These are phyloP conservation scores for Lamprotornis superbus DNA, from an alignment of 2,113 vertebrate genomes.

Conservation along the genomic window DNA sequence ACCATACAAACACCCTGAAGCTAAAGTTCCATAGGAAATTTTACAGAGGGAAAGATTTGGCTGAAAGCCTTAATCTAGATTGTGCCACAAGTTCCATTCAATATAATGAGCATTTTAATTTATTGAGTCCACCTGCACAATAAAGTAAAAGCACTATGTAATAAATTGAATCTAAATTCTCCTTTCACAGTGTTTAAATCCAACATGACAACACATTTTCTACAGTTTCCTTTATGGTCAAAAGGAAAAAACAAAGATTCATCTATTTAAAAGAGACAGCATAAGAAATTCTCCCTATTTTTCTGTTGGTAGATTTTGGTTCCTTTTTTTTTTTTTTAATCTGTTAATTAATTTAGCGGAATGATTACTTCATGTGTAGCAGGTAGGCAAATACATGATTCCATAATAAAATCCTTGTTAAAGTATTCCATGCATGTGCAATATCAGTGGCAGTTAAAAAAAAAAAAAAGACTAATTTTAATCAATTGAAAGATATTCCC, in stretches of 20 bases:
- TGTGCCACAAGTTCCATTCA: slow-evolving; percentile 1
- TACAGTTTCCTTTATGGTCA: background rate
- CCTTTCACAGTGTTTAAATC: background rate
- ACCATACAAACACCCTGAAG: background rate
- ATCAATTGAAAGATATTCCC: background rate
- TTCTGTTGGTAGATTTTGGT: background rate
- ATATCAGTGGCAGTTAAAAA: background rate
- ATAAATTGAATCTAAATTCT: background rate
- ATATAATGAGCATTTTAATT: slow-evolving; percentile 18
- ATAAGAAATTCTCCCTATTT: background rate
- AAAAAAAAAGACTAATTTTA: background rate
- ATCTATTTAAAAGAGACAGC: background rate
- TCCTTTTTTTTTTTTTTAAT: background rate
- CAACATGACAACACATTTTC: background rate
- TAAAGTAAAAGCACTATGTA: background rate
- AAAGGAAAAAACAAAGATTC: background rate
- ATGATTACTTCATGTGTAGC: background rate
- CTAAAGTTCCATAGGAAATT: background rate
- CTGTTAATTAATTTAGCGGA: background rate
- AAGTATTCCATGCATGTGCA: background rate
- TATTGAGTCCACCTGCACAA: background rate
- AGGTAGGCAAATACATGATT: background rate
- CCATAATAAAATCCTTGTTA: background rate
- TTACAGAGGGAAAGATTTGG: background rate
- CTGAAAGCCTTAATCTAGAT: background rate